Evolutionary conservation across 2,797 vertebrate genomes (phyloP).

Genomic region (Stomatorhinus walkeri): DNA sequence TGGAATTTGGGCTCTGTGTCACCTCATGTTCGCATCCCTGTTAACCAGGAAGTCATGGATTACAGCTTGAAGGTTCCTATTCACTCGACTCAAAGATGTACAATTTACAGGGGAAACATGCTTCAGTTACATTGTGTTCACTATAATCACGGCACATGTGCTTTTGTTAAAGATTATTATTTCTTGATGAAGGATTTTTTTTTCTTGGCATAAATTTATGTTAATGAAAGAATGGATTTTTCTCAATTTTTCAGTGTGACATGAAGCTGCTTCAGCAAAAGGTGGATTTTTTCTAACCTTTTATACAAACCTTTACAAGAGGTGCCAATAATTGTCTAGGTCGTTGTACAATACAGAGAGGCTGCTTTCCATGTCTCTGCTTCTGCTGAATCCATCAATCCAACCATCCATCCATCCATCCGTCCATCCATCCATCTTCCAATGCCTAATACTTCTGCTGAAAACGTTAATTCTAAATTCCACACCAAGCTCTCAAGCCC

Average conservation of each 20-base stretch:
- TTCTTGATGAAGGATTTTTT: background rate
- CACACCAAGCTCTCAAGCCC: background rate
- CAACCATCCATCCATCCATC: background rate
- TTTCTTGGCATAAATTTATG: background rate
- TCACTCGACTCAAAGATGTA: background rate
- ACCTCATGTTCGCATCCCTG: too few relatives aligned
- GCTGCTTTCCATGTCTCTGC: background rate
- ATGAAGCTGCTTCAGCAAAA: background rate
- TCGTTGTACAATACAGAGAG: background rate
- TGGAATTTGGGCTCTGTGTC: too few relatives aligned
- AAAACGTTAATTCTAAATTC: background rate
- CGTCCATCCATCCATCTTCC: background rate
- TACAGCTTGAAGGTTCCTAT: background rate
- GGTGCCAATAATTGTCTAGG: background rate
- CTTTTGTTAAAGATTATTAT: background rate
- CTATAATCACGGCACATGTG: background rate
- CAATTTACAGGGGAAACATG: background rate
- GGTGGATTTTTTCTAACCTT: background rate
- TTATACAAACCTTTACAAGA: background rate
- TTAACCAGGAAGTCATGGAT: background rate
- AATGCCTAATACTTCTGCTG: background rate
- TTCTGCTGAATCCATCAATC: background rate
- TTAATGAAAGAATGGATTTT: background rate
- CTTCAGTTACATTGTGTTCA: too few relatives aligned
- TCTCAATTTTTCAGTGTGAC: background rate